These are phyloP conservation scores for Augochlora pura DNA, from an alignment of 1,140 invertebrate species.

Conservation along the genomic window DNA sequence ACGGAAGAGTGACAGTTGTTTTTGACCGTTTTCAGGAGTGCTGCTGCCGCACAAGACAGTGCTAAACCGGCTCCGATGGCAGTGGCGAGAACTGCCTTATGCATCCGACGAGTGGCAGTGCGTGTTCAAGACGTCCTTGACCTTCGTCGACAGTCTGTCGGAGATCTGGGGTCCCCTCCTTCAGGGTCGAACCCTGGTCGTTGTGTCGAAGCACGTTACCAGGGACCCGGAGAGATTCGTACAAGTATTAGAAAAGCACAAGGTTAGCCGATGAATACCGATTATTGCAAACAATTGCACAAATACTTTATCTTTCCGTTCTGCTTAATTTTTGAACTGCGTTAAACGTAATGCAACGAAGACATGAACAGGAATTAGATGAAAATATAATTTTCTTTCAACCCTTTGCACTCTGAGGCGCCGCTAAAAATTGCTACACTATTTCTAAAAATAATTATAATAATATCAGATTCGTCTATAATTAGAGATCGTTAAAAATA, in stretches of 20 bases:
- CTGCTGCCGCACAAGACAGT: conserved; percentile 88
- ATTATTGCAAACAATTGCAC: no score
- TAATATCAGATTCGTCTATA: no score
- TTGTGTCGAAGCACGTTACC: conserved; percentile 86
- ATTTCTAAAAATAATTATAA: no score
- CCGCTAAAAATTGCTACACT: no score
- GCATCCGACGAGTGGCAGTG: conserved; percentile 83
- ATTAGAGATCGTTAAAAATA: no score
- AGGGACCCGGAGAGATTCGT: conserved; percentile 88
- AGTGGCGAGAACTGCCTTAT: conserved; percentile 90
- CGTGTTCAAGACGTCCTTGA: conserved; percentile 93
- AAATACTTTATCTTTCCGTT: no score
- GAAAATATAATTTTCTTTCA: no score
- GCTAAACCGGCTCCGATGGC: conserved; percentile 91
- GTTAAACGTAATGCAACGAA: no score
- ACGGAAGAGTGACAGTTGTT: no score
- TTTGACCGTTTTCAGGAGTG: conserved; percentile 28
- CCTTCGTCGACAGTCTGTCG: conserved; percentile 92
- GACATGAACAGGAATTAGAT: no score
- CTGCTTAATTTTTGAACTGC: no score
- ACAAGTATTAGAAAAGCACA: conserved; percentile 84
- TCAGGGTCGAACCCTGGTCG: conserved; percentile 85
- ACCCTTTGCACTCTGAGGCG: no score
- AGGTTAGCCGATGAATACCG: conserved; percentile 76
- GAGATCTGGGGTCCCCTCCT: conserved; percentile 92